These are phyloP conservation scores for Archips xylosteana DNA, from an alignment of 2,888 invertebrate species.

Conservation along the genomic window DNA sequence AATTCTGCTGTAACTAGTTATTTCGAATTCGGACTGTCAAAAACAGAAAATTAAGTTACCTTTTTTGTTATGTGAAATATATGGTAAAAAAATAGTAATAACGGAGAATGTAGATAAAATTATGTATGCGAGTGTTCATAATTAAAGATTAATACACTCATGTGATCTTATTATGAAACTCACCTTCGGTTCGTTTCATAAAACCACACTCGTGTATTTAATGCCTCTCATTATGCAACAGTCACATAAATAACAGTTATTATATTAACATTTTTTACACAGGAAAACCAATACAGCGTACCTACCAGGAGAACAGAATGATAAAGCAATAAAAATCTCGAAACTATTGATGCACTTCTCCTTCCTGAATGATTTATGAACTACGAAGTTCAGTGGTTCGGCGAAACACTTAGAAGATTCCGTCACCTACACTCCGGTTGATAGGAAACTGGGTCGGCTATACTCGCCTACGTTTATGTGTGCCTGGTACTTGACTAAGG, in stretches of 20 bases:
- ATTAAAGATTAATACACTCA: too few relatives aligned
- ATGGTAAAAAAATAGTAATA: too few relatives aligned
- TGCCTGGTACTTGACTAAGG: slow-evolving; percentile 5
- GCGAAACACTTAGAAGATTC: slow-evolving; percentile 28
- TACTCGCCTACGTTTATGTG: slow-evolving; percentile 2
- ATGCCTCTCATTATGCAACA: too few relatives aligned
- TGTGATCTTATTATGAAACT: too few relatives aligned
- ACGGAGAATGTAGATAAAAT: too few relatives aligned
- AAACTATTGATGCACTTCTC: slow-evolving; percentile 31
- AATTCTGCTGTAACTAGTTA: too few relatives aligned
- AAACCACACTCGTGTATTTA: too few relatives aligned
- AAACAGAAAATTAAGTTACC: too few relatives aligned
- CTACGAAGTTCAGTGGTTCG: slow-evolving; percentile 24
- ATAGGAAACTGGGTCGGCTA: slow-evolving; percentile 33
- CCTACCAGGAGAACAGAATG: slow-evolving; percentile 16
- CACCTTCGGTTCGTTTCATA: too few relatives aligned
- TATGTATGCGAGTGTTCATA: too few relatives aligned
- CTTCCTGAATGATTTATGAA: slow-evolving; percentile 38
- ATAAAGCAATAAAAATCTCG: slow-evolving; percentile 17
- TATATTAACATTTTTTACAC: background rate
- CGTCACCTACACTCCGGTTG: slow-evolving; percentile 28
- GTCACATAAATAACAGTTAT: background rate
- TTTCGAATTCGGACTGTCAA: too few relatives aligned
- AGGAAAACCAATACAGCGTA: background rate
- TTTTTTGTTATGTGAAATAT: too few relatives aligned